Evolutionary conservation across 1,140 invertebrate species (phyloP), one percentile per base, ranked within the genome.

Genomic region (Nephila pilipes): DNA sequence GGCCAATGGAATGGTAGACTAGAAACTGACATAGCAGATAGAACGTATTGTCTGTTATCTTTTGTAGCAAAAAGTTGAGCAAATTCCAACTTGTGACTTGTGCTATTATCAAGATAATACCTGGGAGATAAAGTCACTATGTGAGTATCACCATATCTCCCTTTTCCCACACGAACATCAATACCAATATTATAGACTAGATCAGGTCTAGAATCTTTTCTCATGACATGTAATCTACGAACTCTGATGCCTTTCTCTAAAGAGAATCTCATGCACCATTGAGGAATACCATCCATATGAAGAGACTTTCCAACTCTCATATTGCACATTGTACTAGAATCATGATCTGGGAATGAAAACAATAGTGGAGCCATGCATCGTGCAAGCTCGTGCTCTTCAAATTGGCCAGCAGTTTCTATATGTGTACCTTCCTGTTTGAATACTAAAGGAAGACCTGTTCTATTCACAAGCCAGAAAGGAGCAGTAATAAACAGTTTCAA

Each of bases 1-100:
- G 98, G 97, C 99, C 99, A 99, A 96, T 99, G 98, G 95, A 98
- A 99, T 20, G 99, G 97, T 95, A 99, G 97, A 95, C 97, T 97
- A 95, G 98, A 99, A 93, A 97, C 97, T 4, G 98, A 97, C 93
- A 98, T 97, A 1, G 98, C 97, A 85, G 80, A 85, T 12, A 94
- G 90, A 18, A 90, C 46, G 65, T 46, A 93, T 18, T 87, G 29
- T n/a, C 60, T 55, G 60, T 60, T 81, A 29, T 93, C 92, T 83
- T 85, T 92, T 25, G 94, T 93, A n/a, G 94, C 94, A 93, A 95
- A 95, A 94, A 97, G 97, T 95, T 99, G 99, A 79, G 98, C 97
- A 95, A 99, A 97, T 94, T 98, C 97, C 91, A 99, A 96, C 75
- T 97, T 97, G 94, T 95, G 97, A 1, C 97, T 97, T 14, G 98